Evolutionary conservation across 2,888 invertebrate genomes (phyloP), one percentile per base, ranked within the genome.

Genomic region (Dasypogon diadema): DNA sequence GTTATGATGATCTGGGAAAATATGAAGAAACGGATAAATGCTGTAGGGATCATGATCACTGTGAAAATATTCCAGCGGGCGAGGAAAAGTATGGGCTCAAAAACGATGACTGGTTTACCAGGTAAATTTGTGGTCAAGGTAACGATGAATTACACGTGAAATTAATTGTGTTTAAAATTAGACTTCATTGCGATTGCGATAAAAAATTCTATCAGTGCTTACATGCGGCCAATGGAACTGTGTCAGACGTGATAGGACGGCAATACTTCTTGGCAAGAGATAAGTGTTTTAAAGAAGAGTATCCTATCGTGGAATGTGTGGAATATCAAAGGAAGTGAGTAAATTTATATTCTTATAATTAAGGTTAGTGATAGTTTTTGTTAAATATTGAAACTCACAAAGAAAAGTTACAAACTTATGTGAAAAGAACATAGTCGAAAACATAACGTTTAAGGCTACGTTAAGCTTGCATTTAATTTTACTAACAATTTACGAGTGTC

Each of bases 1-100:
- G 91, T 79, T 93, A 92, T 84, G 91, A 92, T 42, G 92, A 94
- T 81, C 88, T 95, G 26, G 95, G 95, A 1, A 91, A 92, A 46
- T 92, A 93, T 84, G 89, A 91, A 48, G 88, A 90, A 68, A 93
- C 94, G 3, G 96, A 96, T 83, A 87, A 90, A 81, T 96, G 96
- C 85, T 96, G 96, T 85, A 87, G 95, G 30, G 89, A 90, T 79
- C 96, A 96, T 86, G 96, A 96, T 77, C 77, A 80, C 51, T 81
- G 80, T 82, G 80, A 81, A 34, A 79, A 79, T 77, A 80, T 78
- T 82, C 83, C 76, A 83, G 81, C 74, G 81, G 83, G 68, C 34
- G 77, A 79, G 65, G 72, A 77, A 16, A 81, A 80, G 63, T 68
- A 80, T 58, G 79, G 79, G 18, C 37, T 81, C 10, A 79, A 63